Conservation (phyloP, 2,888 invertebrate genomes). For the Spilosoma lubricipeda region DNA sequence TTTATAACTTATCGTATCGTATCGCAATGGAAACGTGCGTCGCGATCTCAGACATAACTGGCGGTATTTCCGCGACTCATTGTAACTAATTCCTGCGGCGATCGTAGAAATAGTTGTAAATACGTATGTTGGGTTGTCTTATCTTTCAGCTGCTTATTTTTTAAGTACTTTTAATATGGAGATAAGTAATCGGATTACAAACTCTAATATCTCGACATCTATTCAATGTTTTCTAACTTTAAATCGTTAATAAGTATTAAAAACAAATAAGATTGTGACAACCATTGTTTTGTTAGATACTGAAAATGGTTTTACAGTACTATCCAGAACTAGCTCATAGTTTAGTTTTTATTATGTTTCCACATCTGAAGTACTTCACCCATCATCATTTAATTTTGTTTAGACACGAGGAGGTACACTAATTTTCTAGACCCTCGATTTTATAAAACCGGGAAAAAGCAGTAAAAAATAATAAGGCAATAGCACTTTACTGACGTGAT, state of each 20-base stretch:
- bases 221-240: background rate
- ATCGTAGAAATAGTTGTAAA: constrained; percentile 26
- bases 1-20: constrained; percentile 17
- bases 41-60: constrained; percentile 43
- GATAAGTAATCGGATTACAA: background rate
- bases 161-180: background rate
- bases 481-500: too few species aligned
- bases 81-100: constrained; percentile 31
- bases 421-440: too few species aligned
- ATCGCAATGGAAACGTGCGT: constrained; percentile 23
- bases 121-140: background rate
- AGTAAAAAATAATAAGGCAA: too few species aligned
- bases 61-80: constrained; percentile 44
- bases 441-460: too few species aligned
- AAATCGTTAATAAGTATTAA: background rate
- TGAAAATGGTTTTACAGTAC: background rate
- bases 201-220: background rate
- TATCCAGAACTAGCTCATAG: too few species aligned
- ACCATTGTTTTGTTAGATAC: background rate
- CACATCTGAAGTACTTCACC: too few species aligned
- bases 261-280: background rate
- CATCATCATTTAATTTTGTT: too few species aligned
- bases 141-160: background rate
- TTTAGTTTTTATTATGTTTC: too few species aligned
- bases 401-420: too few species aligned